Evolutionary conservation across 2,888 invertebrate species (phyloP), one percentile per base, ranked within the genome.

Genomic region (Perdita meconis): DNA sequence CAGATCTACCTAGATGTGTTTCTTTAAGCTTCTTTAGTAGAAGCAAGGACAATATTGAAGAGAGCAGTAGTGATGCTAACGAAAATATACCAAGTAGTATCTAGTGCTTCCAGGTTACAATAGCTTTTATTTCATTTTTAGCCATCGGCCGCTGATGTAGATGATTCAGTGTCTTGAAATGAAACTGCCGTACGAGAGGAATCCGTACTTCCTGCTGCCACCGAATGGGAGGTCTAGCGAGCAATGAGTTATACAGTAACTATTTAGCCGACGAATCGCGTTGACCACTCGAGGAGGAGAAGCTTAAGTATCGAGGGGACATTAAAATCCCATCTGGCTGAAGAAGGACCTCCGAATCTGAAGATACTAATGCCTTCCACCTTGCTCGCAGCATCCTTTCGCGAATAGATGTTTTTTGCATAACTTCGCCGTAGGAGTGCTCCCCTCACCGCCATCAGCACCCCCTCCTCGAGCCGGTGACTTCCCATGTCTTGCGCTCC

Each of bases 351-450:
- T 24, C 56, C 42, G 51, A 63, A 63, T 67, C 56, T 42, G 30
- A 26, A 24, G 50, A 53, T 59, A 73, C 66, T 68, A 79, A 79
- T 71, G 71, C 59, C 74, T 56, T 55, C 55, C 69, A 73, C 64
- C 71, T 72, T 74, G 73, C 70, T 44, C 71, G 71, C 64, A 69
- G 68, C 65, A 79, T 76, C 73, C 74, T 67, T 69, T 82, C 71
- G 67, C 61, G 70, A 68, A 63, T 78, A 78, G 72, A 79, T 64
- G 68, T 75, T 83, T 84, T 84, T 82, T 81, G 78, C 84, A 83
- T 84, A 84, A 84, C 67, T 74, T 59, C 50, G 44, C 63, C 69
- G 64, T 59, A 74, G 57, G 78, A 72, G 24, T 59, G 44, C 69
- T 56, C 67, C 78, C 74, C 82, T 72, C 69, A 70, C 68, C 75